Evolutionary conservation across 1,140 invertebrate genomes (phyloP).

Genomic region (Drosophila sturtevanti): DNA sequence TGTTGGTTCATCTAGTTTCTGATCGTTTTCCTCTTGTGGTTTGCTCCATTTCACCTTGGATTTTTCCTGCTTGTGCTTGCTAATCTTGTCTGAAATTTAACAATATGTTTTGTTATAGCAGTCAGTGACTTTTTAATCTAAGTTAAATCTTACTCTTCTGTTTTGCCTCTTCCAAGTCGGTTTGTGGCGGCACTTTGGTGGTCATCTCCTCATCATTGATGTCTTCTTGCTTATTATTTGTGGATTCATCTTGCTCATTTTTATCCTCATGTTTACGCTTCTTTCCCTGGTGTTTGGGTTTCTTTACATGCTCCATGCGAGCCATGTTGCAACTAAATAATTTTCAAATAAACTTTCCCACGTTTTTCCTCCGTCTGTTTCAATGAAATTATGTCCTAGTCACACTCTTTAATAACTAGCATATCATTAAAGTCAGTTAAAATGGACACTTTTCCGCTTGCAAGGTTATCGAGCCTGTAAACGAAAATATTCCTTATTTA

Average conservation of each 20-base stretch:
- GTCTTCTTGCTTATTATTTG: background rate
- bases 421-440: background rate
- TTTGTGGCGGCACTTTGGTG: slow-evolving; percentile 46
- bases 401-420: background rate
- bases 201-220: slow-evolving; percentile 69
- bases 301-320: slow-evolving; percentile 61
- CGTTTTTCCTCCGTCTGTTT: background rate
- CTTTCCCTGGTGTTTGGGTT: slow-evolving; percentile 58
- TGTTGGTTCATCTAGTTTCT: background rate
- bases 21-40: background rate
- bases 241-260: slow-evolving; percentile 24
- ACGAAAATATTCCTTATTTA: too few species aligned
- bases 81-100: slow-evolving; percentile 27
- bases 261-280: slow-evolving; percentile 52
- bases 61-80: slow-evolving; percentile 45
- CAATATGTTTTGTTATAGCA: background rate
- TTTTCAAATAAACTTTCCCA: slow-evolving; percentile 9
- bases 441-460: background rate
- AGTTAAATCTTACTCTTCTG: slow-evolving; percentile 14
- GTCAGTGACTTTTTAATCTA: background rate
- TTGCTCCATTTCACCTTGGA: slow-evolving; percentile 48
- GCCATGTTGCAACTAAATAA: slow-evolving; percentile 45
- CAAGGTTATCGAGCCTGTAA: too few species aligned
- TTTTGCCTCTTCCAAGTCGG: background rate
- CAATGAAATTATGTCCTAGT: background rate